Base-by-base conservation (phyloP, 2,888 invertebrate genomes). In the Euspilapteryx auroguttella region DNA sequence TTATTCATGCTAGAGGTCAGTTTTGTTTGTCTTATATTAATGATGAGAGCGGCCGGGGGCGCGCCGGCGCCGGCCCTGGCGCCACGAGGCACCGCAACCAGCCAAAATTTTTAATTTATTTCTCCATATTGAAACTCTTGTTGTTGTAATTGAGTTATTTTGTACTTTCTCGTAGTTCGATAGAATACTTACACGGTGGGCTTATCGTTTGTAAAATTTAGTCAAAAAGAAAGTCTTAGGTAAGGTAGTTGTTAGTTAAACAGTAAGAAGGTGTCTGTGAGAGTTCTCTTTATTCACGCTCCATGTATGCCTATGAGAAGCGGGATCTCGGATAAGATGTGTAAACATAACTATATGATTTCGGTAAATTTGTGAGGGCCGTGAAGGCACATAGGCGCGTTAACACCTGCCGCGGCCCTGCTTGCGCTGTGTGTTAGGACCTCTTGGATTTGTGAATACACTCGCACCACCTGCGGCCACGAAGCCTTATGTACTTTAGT, bases 21-120 rank as follows among this genome's bases (percentile, higher is more conserved):
- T 75, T 61, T 68, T 75, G 69, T 75, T 75, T 75, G 71, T 73
- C 73, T 75, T 75, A 58, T 69, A 66, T 55, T 65, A 69, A 66
- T 61, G 69, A 66, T 54, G 62, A 59, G 44, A 40, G 59, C 50
- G 58, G 55, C 63, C 61, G 61, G 62, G 68, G 63, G 65, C 68
- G 51, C 62, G 69, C 61, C 52, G 71, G 69, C 69, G 68, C 65
- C 63, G 49, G 47, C 40, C 47, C 50, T 61, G 68, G 69, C 71
- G 68, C 71, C 68, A 62, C 49, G 47, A 49, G 42, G 46, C 11
- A 50, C 49, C 58, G 49, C 61, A 65, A 66, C 63, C 56, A 53
- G 45, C 61, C 65, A 57, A 59, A 64, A 65, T 66, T 66, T 68
- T 68, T 63, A 59, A 66, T 68, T 58, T 57, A 59, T 69, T 66